phyloP scores from a whole-genome alignment of 2,888 invertebrate genomes.

The Caenorhabditis sulstoni region DNA sequence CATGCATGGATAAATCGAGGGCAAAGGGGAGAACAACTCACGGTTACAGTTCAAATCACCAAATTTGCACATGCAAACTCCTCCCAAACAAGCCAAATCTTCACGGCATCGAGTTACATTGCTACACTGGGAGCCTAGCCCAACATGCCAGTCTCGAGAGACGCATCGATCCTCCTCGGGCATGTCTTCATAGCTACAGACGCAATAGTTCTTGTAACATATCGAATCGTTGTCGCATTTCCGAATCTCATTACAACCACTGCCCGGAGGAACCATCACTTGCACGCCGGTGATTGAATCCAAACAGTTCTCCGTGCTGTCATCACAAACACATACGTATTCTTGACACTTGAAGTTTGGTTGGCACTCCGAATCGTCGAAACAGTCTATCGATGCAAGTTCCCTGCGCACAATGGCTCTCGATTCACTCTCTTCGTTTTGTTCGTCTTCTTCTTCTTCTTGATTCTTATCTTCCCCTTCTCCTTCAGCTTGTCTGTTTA shows the following conservation, averaged over 20 bases:
- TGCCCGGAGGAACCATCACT: constrained; percentile 32
- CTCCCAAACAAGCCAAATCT: constrained; percentile 67
- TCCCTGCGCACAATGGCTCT: constrained; percentile 40
- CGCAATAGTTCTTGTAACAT: constrained; percentile 64
- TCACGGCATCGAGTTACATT: constrained; percentile 61
- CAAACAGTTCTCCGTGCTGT: constrained; percentile 47
- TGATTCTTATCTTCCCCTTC: background rate
- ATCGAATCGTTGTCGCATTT: constrained; percentile 64
- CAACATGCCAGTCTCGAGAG: constrained; percentile 57
- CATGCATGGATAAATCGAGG: background rate
- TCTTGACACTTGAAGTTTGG: constrained; percentile 58
- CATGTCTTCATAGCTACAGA: constrained; percentile 66
- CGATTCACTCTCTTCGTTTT: too few relatives aligned
- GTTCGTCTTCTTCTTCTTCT: constrained; percentile 13
- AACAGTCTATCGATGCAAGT: constrained; percentile 47
- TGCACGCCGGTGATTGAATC: constrained; percentile 10
- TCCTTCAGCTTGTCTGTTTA: too few relatives aligned
- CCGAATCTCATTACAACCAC: constrained; percentile 46
- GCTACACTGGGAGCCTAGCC: constrained; percentile 63
- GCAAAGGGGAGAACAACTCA: constrained; percentile 53
- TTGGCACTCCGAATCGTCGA: constrained; percentile 59
- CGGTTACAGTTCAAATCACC: constrained; percentile 63
- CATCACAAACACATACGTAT: constrained; percentile 61
- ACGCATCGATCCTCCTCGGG: constrained; percentile 64
- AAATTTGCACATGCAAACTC: constrained; percentile 70